Evolutionary conservation across 2,113 vertebrate genomes (phyloP).

Genomic region (Sminthopsis crassicaudata): DNA sequence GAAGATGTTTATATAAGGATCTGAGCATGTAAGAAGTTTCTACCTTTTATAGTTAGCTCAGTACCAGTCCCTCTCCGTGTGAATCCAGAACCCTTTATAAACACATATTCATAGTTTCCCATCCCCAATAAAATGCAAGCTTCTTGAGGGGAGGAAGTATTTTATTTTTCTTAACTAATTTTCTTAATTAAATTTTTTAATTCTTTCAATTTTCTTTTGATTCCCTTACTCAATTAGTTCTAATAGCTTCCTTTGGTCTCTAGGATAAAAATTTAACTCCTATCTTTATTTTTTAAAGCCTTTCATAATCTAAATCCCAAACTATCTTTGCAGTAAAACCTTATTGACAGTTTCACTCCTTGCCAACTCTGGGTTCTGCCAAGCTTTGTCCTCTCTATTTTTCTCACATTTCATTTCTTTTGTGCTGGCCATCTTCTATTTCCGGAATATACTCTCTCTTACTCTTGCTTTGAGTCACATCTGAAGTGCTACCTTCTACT

Average conservation of each 20-base stretch:
- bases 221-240: neutral
- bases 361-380: neutral
- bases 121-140: neutral
- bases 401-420: no score
- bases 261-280: neutral
- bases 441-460: no score
- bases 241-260: neutral
- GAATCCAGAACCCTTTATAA: no score
- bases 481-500: neutral
- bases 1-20: neutral
- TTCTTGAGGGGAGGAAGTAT: neutral
- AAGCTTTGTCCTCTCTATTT: no score
- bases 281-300: neutral
- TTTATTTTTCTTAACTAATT: neutral
- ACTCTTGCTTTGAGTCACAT: no score
- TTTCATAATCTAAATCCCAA: neutral
- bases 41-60: neutral
- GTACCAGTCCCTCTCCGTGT: no score
- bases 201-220: neutral
- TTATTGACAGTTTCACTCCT: neutral
- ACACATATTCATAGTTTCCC: no score
- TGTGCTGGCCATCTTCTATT: no score
- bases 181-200: neutral
- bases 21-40: conserved; percentile 10
- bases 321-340: neutral